These are phyloP conservation scores for Melikaiella ostensackeni DNA, from an alignment of 2,888 invertebrate genomes.

Conservation along the genomic window DNA sequence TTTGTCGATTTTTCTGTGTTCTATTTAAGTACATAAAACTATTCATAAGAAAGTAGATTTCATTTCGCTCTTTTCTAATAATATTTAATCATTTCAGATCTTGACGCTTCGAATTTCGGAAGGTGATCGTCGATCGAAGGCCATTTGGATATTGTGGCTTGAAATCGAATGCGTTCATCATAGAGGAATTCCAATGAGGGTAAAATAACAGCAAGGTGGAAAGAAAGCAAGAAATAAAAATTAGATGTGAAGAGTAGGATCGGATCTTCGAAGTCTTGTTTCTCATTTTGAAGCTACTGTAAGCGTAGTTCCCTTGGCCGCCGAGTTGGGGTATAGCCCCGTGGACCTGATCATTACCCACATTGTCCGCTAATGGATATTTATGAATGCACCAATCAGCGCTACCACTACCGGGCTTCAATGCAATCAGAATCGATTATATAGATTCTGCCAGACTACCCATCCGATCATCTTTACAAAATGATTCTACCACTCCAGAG, in stretches of 20 bases:
- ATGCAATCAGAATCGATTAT: conserved; percentile 78
- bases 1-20: too few species aligned
- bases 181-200: conserved; percentile 69
- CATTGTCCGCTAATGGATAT: conserved; percentile 77
- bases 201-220: conserved; percentile 51
- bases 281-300: conserved; percentile 67
- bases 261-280: conserved; percentile 63
- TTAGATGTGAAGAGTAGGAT: conserved; percentile 46
- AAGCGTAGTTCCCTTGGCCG: conserved; percentile 62
- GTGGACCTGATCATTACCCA: conserved; percentile 75
- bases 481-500: conserved; percentile 5
- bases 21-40: too few species aligned
- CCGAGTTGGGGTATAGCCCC: conserved; percentile 72
- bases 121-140: conserved; percentile 65
- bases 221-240: conserved; percentile 52
- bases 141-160: conserved; percentile 62
- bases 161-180: conserved; percentile 73
- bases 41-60: too few species aligned
- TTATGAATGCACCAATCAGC: conserved; percentile 77
- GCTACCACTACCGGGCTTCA: conserved; percentile 75
- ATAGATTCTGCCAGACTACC: conserved; percentile 64
- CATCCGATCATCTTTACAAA: conserved; percentile 28
- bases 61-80: too few species aligned
- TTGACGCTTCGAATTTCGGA: conserved; percentile 45
- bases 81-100: too few species aligned